A percentile compares a stretch with the other conserved stretches of the same genome.
These are phyloP conservation scores for Crotophaga sulcirostris DNA, from an alignment of 2,113 vertebrate genomes.

Conservation along the genomic window DNA sequence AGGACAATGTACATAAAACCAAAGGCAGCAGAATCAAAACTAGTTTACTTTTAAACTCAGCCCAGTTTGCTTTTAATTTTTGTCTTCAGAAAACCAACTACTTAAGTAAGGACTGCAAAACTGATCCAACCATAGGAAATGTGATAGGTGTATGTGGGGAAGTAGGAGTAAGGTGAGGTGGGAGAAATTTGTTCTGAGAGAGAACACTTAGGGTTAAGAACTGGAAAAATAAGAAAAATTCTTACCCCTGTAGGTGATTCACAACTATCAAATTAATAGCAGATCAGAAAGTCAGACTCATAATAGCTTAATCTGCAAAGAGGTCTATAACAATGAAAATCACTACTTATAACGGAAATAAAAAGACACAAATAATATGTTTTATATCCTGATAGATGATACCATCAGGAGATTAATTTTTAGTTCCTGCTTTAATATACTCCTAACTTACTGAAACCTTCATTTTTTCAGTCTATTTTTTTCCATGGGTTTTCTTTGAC, in stretches of 20 bases:
- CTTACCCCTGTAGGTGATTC: background rate
- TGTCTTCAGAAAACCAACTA: background rate
- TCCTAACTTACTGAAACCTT: background rate
- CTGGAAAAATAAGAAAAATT: background rate
- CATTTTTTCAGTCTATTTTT: background rate
- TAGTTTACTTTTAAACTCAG: constrained; percentile 34
- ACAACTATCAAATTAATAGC: background rate
- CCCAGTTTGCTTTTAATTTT: constrained; percentile 7
- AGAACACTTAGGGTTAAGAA: background rate
- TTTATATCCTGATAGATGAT: background rate
- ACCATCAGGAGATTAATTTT: background rate
- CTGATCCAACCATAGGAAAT: background rate
- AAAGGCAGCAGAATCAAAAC: constrained; percentile 11
- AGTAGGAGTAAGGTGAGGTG: background rate
- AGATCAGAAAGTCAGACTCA: background rate
- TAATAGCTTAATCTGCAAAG: background rate
- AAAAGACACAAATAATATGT: background rate
- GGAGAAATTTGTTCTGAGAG: background rate
- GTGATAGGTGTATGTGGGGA: background rate
- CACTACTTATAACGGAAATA: background rate
- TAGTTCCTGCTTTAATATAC: background rate
- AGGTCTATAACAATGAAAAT: background rate
- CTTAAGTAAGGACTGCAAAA: constrained; percentile 8
- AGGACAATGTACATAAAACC: background rate
- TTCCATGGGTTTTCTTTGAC: background rate